phyloP scores from a whole-genome alignment of 2,797 vertebrate species.

The Sarcoramphus papa region DNA sequence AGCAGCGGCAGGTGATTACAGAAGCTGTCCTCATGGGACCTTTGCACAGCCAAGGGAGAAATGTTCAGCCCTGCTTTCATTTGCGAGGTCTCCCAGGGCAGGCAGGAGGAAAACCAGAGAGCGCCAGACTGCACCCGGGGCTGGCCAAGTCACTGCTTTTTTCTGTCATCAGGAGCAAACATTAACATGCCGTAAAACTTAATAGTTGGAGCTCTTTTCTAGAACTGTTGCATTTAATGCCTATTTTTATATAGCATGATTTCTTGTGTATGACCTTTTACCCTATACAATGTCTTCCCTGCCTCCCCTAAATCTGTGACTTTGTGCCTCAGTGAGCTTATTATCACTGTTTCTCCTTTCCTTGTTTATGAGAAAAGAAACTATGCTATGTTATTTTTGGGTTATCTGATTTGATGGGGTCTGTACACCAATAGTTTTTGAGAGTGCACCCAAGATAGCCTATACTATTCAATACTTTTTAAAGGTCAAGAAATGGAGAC shows the following conservation, averaged over 20 bases:
- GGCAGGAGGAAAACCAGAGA: not conserved
- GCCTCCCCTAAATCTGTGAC: not conserved
- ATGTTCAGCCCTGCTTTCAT: not conserved
- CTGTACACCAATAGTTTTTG: not conserved
- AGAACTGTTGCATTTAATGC: not conserved
- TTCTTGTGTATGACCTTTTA: not conserved
- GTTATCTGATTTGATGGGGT: not conserved
- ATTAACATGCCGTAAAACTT: not conserved
- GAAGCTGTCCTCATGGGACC: not conserved
- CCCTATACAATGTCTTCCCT: not conserved
- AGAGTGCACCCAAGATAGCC: not conserved
- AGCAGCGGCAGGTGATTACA: not conserved
- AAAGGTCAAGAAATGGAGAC: not conserved
- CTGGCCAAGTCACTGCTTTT: not conserved
- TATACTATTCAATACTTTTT: not conserved
- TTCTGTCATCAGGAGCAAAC: not conserved
- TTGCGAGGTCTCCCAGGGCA: not conserved
- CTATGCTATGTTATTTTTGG: not conserved
- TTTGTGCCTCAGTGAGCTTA: not conserved
- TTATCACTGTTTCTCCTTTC: not conserved
- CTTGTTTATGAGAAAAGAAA: not conserved
- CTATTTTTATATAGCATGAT: not conserved
- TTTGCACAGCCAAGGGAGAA: not conserved
- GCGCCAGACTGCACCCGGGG: not conserved
- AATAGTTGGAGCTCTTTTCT: not conserved